Percentiles rank a stretch among this genome's conserved stretches.
These are phyloP conservation scores for Ivindomyrus marchei DNA, from an alignment of 2,113 vertebrate genomes.

Conservation along the genomic window DNA sequence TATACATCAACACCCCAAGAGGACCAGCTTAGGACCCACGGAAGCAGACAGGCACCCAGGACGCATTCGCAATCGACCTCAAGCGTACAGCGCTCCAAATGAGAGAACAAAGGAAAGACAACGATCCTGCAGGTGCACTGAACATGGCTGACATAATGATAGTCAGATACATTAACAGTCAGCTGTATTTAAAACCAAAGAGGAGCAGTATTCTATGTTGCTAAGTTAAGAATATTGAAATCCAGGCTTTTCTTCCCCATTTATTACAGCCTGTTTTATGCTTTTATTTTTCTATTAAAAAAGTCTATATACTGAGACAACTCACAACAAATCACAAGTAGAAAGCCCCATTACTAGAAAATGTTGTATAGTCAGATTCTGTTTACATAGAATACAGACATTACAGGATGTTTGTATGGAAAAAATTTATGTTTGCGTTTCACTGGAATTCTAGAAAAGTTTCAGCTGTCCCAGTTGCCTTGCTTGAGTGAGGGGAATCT, in stretches of 20 bases:
- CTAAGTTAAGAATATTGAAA: neutral
- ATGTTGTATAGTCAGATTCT: conserved; percentile 57
- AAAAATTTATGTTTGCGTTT: conserved; percentile 64
- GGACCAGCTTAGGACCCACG: neutral
- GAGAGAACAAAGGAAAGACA: neutral
- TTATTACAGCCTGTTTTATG: conserved; percentile 9
- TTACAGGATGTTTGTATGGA: conserved; percentile 67
- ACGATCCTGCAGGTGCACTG: neutral
- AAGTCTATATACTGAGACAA: conserved; percentile 58
- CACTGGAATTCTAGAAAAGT: conserved; percentile 67
- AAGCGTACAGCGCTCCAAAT: neutral
- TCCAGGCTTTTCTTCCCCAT: neutral
- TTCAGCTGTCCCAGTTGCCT: conserved; percentile 59
- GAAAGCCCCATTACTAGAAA: conserved; percentile 63
- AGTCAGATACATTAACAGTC: conserved; percentile 6
- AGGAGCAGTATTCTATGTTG: neutral
- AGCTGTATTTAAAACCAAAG: neutral
- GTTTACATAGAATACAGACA: conserved; percentile 50
- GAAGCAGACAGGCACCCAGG: neutral
- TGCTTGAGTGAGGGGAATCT: conserved; percentile 60
- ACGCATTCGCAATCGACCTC: neutral
- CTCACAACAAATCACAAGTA: conserved; percentile 68
- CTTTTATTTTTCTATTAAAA: conserved; percentile 29
- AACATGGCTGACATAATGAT: neutral
- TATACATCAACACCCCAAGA: neutral